Conservation (phyloP, 1,140 invertebrate genomes). For the Latrodectus geometricus region DNA sequence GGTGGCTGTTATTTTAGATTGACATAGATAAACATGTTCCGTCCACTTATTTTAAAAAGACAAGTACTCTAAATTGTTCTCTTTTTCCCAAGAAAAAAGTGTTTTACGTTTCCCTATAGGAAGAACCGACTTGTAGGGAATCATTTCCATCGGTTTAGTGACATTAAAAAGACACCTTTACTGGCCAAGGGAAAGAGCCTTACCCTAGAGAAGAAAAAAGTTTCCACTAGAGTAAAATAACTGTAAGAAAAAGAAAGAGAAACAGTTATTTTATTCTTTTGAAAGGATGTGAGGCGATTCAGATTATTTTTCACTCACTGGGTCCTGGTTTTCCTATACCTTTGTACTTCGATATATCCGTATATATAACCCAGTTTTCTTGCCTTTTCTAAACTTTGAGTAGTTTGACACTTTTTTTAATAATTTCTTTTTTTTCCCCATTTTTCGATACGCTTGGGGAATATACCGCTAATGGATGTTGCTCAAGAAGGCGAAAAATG, state of each 20-base stretch:
- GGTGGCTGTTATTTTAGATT: background rate
- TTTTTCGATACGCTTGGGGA: constrained; percentile 4
- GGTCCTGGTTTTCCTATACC: background rate
- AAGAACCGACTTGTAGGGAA: constrained; percentile 11
- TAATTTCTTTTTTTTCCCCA: background rate
- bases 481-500: constrained; percentile 42
- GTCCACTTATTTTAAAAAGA: constrained; percentile 6
- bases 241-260: background rate
- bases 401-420: constrained; percentile 48
- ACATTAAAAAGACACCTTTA: constrained; percentile 49
- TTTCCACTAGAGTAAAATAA: constrained; percentile 3
- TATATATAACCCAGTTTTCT: constrained; percentile 34
- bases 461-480: constrained; percentile 51
- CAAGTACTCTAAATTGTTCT: constrained; percentile 29
- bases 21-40: constrained; percentile 21
- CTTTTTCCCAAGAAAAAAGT: constrained; percentile 11
- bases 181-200: background rate
- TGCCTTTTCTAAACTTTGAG: constrained; percentile 47
- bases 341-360: constrained; percentile 17
- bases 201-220: background rate
- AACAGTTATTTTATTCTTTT: constrained; percentile 21
- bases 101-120: constrained; percentile 30
- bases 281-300: constrained; percentile 40
- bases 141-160: constrained; percentile 34
- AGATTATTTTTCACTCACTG: constrained; percentile 33